Percentiles rank a stretch among this genome's conserved stretches.
Evolutionary conservation across 2,888 invertebrate species (phyloP).

Genomic region (Drosophila infuscata): DNA sequence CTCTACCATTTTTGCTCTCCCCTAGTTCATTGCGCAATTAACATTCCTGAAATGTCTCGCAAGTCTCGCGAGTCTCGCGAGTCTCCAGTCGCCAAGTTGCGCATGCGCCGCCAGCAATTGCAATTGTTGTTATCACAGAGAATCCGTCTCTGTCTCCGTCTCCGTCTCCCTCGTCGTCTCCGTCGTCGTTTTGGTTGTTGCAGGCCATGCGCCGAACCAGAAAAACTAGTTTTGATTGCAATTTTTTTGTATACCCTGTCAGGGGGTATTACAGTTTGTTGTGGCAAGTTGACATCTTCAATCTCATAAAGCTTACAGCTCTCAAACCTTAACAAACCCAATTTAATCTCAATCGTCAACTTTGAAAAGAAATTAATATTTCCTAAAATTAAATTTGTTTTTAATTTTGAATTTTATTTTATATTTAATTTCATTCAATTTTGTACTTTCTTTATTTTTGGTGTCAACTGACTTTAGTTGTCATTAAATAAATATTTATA

Average conservation of each 20-base stretch:
- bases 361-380: not conserved
- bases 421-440: too few relatives aligned
- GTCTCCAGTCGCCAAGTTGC: slow-evolving; percentile 50
- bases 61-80: slow-evolving; percentile 19
- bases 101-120: slow-evolving; percentile 70
- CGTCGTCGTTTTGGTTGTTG: slow-evolving; percentile 3
- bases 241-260: slow-evolving; percentile 10
- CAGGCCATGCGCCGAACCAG: slow-evolving; percentile 74
- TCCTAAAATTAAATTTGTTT: too few relatives aligned
- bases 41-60: slow-evolving; percentile 73
- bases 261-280: not conserved
- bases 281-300: not conserved
- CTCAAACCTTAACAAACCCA: not conserved
- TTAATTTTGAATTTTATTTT: too few relatives aligned
- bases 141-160: not conserved
- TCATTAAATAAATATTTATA: not conserved
- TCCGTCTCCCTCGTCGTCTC: not conserved
- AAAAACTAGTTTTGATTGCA: slow-evolving; percentile 76
- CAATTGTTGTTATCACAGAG: slow-evolving; percentile 76
- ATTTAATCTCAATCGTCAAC: not conserved
- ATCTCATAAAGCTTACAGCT: not conserved
- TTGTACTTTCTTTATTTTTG: too few relatives aligned
- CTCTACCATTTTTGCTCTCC: not conserved
- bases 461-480: too few relatives aligned
- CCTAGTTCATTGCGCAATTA: slow-evolving; percentile 69